phyloP scores from a whole-genome alignment of 2,797 vertebrate species.

The Fistularia commersonii region DNA sequence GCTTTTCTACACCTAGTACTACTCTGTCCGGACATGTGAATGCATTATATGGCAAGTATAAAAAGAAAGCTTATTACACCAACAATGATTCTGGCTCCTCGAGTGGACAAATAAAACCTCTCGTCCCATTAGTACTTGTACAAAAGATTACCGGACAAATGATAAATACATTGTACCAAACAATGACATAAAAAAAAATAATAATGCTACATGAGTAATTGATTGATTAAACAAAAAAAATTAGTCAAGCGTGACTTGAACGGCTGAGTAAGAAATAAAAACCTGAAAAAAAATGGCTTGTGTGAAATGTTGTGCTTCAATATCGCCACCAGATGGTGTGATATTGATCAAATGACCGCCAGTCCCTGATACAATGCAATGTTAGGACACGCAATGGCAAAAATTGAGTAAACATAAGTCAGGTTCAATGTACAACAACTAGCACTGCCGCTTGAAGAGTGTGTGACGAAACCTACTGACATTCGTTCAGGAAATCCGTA shows the following conservation, averaged over 20 bases:
- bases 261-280: constrained; percentile 4
- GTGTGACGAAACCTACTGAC: constrained; percentile 14
- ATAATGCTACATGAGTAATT: constrained; percentile 47
- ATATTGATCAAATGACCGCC: constrained; percentile 13
- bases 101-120: constrained; percentile 35
- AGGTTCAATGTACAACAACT: constrained; percentile 40
- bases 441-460: constrained; percentile 58
- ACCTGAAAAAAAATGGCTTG: not conserved
- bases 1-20: not conserved
- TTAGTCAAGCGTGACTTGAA: constrained; percentile 18
- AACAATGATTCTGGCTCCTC: constrained; percentile 32
- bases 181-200: constrained; percentile 44
- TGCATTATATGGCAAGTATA: constrained; percentile 35
- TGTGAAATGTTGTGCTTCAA: constrained; percentile 56
- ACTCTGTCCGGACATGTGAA: constrained; percentile 22
- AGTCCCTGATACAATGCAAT: constrained; percentile 42
- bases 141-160: constrained; percentile 46
- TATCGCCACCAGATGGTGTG: constrained; percentile 45
- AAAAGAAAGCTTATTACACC: constrained; percentile 38
- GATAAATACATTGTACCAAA: constrained; percentile 50
- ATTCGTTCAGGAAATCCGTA: not conserved
- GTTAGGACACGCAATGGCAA: constrained; percentile 14
- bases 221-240: constrained; percentile 26
- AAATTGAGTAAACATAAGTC: constrained; percentile 35
- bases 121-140: constrained; percentile 33